These are phyloP conservation scores for Cheilosia scutellata DNA, from an alignment of 2,888 invertebrate genomes.

Conservation along the genomic window DNA sequence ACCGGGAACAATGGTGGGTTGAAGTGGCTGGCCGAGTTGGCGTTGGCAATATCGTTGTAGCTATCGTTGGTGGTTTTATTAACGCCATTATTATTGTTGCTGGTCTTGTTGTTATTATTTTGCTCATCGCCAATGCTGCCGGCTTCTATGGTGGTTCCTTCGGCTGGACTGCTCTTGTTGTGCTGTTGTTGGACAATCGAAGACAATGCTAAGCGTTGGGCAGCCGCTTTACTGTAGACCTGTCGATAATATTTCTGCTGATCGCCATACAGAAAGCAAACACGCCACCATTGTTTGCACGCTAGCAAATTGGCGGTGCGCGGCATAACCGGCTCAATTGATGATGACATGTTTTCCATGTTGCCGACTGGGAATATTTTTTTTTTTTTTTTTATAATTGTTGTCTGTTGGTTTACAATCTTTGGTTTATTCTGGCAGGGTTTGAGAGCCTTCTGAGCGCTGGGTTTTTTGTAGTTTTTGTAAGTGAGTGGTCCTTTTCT, in stretches of 20 bases:
- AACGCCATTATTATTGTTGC: slow-evolving; percentile 67
- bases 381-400: slow-evolving; percentile 64
- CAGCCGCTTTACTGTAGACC: slow-evolving; percentile 87
- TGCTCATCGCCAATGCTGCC: slow-evolving; percentile 78
- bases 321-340: slow-evolving; percentile 83
- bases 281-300: slow-evolving; percentile 96
- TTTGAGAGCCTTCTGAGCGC: slow-evolving; percentile 29
- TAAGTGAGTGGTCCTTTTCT: slow-evolving; percentile 57
- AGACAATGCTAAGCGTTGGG: slow-evolving; percentile 85
- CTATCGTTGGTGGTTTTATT: slow-evolving; percentile 68
- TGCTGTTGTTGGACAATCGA: slow-evolving; percentile 75
- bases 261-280: slow-evolving; percentile 94
- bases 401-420: slow-evolving; percentile 70
- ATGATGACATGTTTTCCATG: slow-evolving; percentile 81
- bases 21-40: slow-evolving; percentile 68
- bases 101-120: slow-evolving; percentile 75
- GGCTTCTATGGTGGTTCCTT: slow-evolving; percentile 52
- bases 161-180: slow-evolving; percentile 51
- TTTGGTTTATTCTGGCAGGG: slow-evolving; percentile 61
- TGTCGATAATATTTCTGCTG: slow-evolving; percentile 94
- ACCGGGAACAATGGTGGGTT: slow-evolving; percentile 76
- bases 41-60: slow-evolving; percentile 62
- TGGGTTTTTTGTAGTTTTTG: slow-evolving; percentile 3
- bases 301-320: slow-evolving; percentile 90
- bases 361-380: slow-evolving; percentile 75